Conservation (phyloP, 2,888 invertebrate genomes). For the Pristionchus mayeri region DNA sequence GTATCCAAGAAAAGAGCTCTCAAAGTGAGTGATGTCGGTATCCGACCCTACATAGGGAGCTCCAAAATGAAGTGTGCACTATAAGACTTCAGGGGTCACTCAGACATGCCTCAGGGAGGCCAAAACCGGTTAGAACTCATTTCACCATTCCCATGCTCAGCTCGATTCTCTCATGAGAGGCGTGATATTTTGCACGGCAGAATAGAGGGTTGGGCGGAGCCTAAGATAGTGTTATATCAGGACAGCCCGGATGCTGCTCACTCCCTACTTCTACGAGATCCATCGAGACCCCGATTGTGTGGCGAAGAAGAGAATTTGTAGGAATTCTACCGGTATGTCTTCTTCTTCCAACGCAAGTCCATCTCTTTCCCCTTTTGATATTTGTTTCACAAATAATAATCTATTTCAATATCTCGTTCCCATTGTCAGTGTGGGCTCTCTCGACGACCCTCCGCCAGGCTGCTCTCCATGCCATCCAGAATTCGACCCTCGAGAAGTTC, state of each 20-base stretch:
- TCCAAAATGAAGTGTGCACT: too few species aligned
- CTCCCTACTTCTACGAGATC: slow-evolving; percentile 72
- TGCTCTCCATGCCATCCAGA: slow-evolving; percentile 62
- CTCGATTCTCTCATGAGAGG: too few species aligned
- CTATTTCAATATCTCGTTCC: neutral
- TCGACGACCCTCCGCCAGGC: slow-evolving; percentile 56
- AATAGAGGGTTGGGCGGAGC: too few species aligned
- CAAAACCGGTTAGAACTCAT: too few species aligned
- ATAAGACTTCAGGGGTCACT: too few species aligned
- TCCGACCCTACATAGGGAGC: too few species aligned
- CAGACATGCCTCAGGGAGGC: too few species aligned
- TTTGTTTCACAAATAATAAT: neutral
- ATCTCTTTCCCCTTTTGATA: neutral
- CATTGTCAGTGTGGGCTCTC: slow-evolving; percentile 39
- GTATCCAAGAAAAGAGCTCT: too few species aligned
- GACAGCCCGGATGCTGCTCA: slow-evolving; percentile 66
- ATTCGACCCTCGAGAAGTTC: slow-evolving; percentile 63
- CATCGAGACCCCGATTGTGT: slow-evolving; percentile 54
- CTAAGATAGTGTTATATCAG: neutral
- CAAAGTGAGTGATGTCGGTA: too few species aligned
- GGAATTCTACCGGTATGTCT: slow-evolving; percentile 10
- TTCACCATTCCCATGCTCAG: too few species aligned
- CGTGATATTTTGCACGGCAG: too few species aligned
- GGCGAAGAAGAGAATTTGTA: slow-evolving; percentile 50
- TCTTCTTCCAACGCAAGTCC: too few species aligned